Conservation (phyloP, 2,888 invertebrate species). For the Habroteleia sp. region DNA sequence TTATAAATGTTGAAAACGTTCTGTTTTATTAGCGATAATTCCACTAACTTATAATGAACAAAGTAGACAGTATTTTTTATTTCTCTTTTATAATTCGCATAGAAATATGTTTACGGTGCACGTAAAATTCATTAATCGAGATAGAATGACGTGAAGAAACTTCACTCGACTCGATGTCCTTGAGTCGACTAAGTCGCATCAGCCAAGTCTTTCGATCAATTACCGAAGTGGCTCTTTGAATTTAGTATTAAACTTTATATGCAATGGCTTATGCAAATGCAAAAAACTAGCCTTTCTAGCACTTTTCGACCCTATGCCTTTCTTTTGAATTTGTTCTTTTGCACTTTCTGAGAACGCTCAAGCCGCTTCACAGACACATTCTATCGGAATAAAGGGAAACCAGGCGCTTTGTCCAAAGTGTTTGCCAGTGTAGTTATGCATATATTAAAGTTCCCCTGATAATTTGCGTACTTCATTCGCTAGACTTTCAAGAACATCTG, state of each 20-base stretch:
- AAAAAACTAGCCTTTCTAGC: constrained; percentile 65
- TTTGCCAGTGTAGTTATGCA: constrained; percentile 77
- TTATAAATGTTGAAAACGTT: too few species aligned
- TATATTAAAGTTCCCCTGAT: constrained; percentile 75
- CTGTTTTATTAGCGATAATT: too few species aligned
- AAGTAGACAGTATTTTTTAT: too few species aligned
- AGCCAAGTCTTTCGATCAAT: constrained; percentile 51
- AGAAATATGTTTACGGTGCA: not conserved
- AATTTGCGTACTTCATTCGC: constrained; percentile 71
- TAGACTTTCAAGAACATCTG: constrained; percentile 34
- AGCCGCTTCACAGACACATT: constrained; percentile 65
- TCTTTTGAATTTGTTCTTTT: constrained; percentile 60
- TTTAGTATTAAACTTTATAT: constrained; percentile 59
- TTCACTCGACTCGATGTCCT: constrained; percentile 16
- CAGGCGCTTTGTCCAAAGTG: constrained; percentile 75
- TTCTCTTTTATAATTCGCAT: too few species aligned
- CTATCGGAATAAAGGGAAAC: constrained; percentile 70
- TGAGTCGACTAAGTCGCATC: constrained; percentile 36
- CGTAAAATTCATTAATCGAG: constrained; percentile 1
- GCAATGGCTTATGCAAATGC: constrained; percentile 64
- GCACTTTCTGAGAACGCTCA: constrained; percentile 62
- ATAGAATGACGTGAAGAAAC: constrained; percentile 26
- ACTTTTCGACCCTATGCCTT: constrained; percentile 65
- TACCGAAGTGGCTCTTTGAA: constrained; percentile 51
- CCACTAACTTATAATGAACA: too few species aligned